Conservation (phyloP, 2,113 vertebrate genomes). For the Montifringilla adamsi region DNA sequence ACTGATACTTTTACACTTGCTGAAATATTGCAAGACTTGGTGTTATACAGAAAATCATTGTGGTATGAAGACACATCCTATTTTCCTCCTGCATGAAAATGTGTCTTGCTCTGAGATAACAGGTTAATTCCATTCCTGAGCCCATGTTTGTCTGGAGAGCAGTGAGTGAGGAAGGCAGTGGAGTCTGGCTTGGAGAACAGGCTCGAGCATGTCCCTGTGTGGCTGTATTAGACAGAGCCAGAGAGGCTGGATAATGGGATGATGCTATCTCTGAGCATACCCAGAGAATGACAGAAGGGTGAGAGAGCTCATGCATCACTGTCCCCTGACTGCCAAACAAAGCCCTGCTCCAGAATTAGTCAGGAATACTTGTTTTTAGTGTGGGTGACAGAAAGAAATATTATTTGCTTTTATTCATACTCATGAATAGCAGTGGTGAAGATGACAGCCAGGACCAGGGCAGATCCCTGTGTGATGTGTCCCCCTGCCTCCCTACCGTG, state of each 20-base stretch:
- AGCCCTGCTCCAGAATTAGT: background rate
- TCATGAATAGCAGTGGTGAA: background rate
- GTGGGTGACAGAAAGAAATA: background rate
- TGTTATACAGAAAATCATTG: background rate
- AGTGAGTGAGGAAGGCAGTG: rapidly evolving
- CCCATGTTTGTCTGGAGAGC: background rate
- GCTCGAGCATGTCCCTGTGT: background rate
- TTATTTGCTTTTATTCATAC: background rate
- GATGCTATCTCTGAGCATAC: background rate
- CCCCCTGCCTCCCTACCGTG: background rate
- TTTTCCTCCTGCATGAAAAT: background rate
- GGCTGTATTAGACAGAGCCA: background rate
- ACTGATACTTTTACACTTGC: background rate
- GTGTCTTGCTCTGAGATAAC: background rate
- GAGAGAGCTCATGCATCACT: background rate
- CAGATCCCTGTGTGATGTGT: background rate
- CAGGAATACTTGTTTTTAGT: background rate
- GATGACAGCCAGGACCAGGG: background rate
- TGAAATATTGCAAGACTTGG: background rate
- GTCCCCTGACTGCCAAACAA: background rate
- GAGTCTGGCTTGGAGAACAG: background rate
- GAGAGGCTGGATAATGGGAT: background rate
- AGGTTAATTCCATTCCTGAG: background rate
- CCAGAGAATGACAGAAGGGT: background rate
- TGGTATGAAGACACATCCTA: background rate